Evolutionary conservation across 2,888 invertebrate species (phyloP).

Genomic region (Falcaria lacertinaria): DNA sequence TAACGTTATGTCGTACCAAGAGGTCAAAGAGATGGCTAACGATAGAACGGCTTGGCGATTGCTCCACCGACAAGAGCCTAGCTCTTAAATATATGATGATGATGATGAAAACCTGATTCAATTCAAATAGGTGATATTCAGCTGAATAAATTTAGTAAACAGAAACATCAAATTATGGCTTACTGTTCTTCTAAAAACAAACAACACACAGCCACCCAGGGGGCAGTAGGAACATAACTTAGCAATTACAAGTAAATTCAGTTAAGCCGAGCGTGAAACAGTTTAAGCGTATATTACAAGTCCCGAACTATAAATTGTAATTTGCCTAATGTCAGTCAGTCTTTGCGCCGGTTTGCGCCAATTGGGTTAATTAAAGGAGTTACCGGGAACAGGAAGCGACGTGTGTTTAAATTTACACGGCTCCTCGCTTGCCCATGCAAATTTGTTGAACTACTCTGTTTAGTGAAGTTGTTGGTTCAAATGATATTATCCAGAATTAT

Average conservation of each 20-base stretch:
- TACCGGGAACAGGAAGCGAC: not conserved
- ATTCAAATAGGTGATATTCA: too few species aligned
- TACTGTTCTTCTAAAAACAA: too few species aligned
- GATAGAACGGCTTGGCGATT: too few species aligned
- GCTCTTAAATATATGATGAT: too few species aligned
- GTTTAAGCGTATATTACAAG: not conserved
- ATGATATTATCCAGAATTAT: not conserved
- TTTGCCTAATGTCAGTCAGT: conserved; percentile 2
- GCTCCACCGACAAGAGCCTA: too few species aligned
- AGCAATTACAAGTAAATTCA: not conserved
- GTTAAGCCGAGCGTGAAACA: not conserved
- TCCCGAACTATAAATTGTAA: not conserved
- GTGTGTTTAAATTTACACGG: not conserved
- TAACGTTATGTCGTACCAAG: too few species aligned
- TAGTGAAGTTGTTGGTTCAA: not conserved
- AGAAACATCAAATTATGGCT: too few species aligned
- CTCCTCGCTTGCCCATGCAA: not conserved
- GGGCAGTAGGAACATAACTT: not conserved
- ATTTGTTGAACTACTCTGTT: not conserved
- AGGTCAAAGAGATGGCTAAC: too few species aligned
- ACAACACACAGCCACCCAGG: too few species aligned
- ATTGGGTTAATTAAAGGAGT: conserved; percentile 7
- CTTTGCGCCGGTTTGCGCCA: conserved; percentile 8
- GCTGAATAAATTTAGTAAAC: too few species aligned
- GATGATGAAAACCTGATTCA: too few species aligned